These are phyloP conservation scores for Zosterops lateralis DNA, from an alignment of 2,113 vertebrate species.

Conservation along the genomic window DNA sequence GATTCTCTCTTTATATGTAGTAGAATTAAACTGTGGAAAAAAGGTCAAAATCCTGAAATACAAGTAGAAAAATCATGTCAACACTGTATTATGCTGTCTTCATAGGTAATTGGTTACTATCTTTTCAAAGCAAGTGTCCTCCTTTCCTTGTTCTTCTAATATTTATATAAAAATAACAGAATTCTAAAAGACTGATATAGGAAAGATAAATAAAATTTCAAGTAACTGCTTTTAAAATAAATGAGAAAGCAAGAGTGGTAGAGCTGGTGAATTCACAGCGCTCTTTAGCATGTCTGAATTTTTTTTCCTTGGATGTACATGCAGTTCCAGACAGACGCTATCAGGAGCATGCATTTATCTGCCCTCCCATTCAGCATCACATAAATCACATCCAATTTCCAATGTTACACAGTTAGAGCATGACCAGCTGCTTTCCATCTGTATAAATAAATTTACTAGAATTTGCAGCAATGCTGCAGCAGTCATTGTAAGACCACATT, in stretches of 20 bases:
- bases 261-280: background rate
- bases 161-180: background rate
- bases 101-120: background rate
- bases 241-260: background rate
- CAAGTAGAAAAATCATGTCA: background rate
- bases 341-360: background rate
- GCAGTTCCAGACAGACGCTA: background rate
- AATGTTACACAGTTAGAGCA: background rate
- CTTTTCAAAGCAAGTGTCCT: background rate
- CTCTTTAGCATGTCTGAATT: background rate
- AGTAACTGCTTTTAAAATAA: background rate
- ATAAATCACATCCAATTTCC: background rate
- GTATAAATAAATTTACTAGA: background rate
- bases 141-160: background rate
- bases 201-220: background rate
- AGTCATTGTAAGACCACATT: background rate
- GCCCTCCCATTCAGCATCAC: background rate
- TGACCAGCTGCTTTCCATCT: background rate
- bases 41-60: background rate
- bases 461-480: background rate
- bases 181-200: background rate
- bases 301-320: background rate
- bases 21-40: background rate
- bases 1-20: background rate
- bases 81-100: background rate